phyloP scores from a whole-genome alignment of 2,888 invertebrate genomes.

The Nemoura dubitans region DNA sequence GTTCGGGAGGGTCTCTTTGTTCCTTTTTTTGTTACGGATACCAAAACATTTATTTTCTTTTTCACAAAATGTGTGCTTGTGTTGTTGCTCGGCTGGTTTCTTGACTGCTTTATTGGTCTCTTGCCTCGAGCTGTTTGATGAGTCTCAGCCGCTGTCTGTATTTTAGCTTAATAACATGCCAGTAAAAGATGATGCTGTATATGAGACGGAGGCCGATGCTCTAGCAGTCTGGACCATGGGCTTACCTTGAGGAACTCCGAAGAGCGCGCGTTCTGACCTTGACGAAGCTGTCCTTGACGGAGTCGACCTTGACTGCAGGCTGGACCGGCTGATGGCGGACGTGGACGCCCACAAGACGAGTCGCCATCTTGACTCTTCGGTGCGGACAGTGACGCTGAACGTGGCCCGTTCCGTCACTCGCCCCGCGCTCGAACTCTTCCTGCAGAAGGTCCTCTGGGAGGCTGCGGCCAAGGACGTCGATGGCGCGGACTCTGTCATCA shows the following conservation, averaged over 20 bases:
- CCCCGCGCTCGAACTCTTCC: slow-evolving; percentile 54
- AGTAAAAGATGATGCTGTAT: too few relatives aligned
- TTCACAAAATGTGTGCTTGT: background rate
- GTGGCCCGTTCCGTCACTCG: slow-evolving; percentile 51
- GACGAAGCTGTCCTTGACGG: too few relatives aligned
- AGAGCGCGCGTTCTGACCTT: too few relatives aligned
- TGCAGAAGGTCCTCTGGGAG: slow-evolving; percentile 56
- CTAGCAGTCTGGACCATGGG: too few relatives aligned
- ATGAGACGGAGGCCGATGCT: too few relatives aligned
- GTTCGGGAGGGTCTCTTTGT: background rate
- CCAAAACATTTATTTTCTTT: slow-evolving; percentile 12
- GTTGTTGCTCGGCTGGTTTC: background rate
- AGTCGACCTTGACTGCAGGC: slow-evolving; percentile 44
- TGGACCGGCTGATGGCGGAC: slow-evolving; percentile 50
- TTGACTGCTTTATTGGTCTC: background rate
- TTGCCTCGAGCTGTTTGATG: background rate
- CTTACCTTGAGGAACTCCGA: too few relatives aligned
- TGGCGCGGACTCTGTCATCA: slow-evolving; percentile 52
- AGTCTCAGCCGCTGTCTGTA: background rate
- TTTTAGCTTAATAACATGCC: too few relatives aligned
- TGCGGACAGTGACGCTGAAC: slow-evolving; percentile 55
- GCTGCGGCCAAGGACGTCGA: slow-evolving; percentile 49
- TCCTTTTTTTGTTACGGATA: background rate
- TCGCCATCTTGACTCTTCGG: slow-evolving; percentile 52
- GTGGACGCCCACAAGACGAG: slow-evolving; percentile 47